Evolutionary conservation across 2,797 vertebrate species (phyloP).

Genomic region (Myotis myotis): DNA sequence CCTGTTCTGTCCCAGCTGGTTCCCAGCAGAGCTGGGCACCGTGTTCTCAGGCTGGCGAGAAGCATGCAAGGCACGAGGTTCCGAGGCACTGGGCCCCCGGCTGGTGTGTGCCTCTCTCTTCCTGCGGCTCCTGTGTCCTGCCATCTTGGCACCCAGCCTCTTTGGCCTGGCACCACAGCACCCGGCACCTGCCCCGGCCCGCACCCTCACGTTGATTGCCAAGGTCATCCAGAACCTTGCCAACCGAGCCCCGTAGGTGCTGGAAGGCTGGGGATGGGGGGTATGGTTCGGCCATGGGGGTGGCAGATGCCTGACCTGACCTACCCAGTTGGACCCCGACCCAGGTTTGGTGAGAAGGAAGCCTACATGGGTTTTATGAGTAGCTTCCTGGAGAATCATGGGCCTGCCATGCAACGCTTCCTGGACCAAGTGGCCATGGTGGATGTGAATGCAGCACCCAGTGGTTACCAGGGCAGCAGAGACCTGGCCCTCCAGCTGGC

Average conservation of each 20-base stretch:
- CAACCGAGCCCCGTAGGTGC: slow-evolving; percentile 91
- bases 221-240: slow-evolving; percentile 98
- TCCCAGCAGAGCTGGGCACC: slow-evolving; percentile 92
- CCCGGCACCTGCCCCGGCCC: slow-evolving; percentile 89
- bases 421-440: slow-evolving; percentile 88
- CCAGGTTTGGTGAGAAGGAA: slow-evolving; percentile 97
- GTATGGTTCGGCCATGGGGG: background rate
- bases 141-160: slow-evolving; percentile 95
- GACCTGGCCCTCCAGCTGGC: slow-evolving; percentile 94
- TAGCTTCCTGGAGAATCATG: slow-evolving; percentile 91
- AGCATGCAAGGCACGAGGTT: slow-evolving; percentile 86
- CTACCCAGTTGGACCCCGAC: background rate
- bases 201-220: slow-evolving; percentile 93
- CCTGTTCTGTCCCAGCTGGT: slow-evolving; percentile 83
- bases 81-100: slow-evolving; percentile 88
- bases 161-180: slow-evolving; percentile 93
- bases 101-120: slow-evolving; percentile 97
- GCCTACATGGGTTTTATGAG: slow-evolving; percentile 99
- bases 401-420: slow-evolving; percentile 91
- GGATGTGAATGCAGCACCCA: slow-evolving; percentile 84
- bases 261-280: background rate
- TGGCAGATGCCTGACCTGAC: background rate
- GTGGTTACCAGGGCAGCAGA: slow-evolving; percentile 91
- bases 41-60: slow-evolving; percentile 93
- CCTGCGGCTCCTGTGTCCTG: slow-evolving; percentile 95